These are phyloP conservation scores for Cecidostiba fungosa DNA, from an alignment of 2,888 invertebrate species.

Conservation along the genomic window DNA sequence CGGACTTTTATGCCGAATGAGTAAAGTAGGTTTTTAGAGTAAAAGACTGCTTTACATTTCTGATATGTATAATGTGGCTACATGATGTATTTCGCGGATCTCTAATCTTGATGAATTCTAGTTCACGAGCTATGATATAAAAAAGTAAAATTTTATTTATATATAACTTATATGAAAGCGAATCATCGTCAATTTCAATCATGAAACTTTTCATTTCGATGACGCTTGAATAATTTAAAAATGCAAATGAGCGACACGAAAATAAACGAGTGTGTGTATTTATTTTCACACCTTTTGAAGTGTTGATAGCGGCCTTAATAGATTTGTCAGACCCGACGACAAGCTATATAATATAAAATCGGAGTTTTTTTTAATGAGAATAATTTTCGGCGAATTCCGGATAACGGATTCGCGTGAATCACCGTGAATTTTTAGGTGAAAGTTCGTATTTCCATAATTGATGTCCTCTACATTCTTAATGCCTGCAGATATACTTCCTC, in stretches of 20 bases:
- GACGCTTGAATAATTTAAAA: no score
- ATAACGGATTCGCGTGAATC: not conserved
- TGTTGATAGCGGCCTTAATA: not conserved
- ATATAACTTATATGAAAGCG: no score
- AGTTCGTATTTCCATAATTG: not conserved
- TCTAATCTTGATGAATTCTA: not conserved
- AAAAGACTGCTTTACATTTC: not conserved
- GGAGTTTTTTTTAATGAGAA: not conserved
- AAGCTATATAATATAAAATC: not conserved
- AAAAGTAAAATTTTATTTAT: no score
- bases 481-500: no score
- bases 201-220: no score
- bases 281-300: not conserved
- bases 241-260: no score
- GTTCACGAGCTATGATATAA: no score
- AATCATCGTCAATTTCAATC: no score
- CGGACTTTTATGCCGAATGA: not conserved
- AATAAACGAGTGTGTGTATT: no score
- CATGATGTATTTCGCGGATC: not conserved
- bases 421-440: not conserved
- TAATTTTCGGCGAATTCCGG: not conserved
- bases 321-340: not conserved
- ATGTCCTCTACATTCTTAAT: not conserved
- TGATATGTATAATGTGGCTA: not conserved
- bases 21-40: conserved; percentile 17